Conservation (phyloP, 2,797 vertebrate genomes). For the Rhabdomys pumilio region DNA sequence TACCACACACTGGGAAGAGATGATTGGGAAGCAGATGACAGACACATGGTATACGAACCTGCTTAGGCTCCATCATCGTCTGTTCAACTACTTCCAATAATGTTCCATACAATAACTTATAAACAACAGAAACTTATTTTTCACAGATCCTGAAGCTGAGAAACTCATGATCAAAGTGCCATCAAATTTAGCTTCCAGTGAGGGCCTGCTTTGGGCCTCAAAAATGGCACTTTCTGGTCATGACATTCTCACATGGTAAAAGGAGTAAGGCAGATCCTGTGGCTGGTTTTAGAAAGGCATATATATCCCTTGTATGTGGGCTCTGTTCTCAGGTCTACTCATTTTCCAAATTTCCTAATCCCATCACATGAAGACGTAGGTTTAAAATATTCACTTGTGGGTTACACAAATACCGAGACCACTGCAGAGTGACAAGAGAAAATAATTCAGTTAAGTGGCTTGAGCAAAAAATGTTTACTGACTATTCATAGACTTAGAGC, state of each 20-base stretch:
- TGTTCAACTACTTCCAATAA: not conserved
- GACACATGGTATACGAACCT: not conserved
- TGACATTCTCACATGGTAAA: not conserved
- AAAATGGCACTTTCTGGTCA: not conserved
- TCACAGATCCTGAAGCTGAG: not conserved
- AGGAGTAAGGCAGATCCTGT: not conserved
- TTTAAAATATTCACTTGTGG: not conserved
- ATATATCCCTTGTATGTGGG: no score
- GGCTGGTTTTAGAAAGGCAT: not conserved
- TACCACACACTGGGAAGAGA: not conserved
- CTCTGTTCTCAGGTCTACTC: not conserved
- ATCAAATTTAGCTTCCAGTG: no score
- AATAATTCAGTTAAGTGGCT: not conserved
- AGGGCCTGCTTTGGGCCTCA: not conserved
- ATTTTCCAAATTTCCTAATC: not conserved
- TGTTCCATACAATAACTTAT: not conserved
- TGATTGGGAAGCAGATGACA: not conserved
- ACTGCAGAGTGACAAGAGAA: not conserved
- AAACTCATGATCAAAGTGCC: not conserved
- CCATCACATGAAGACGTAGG: not conserved
- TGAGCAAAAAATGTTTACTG: conserved; percentile 1
- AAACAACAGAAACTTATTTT: conserved; percentile 5
- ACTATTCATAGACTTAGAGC: not conserved
- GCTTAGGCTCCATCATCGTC: not conserved
- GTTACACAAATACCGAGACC: not conserved